Evolutionary conservation across 2,888 invertebrate genomes (phyloP), one percentile per base, ranked within the genome.

Genomic region (Parelbella ahira): DNA sequence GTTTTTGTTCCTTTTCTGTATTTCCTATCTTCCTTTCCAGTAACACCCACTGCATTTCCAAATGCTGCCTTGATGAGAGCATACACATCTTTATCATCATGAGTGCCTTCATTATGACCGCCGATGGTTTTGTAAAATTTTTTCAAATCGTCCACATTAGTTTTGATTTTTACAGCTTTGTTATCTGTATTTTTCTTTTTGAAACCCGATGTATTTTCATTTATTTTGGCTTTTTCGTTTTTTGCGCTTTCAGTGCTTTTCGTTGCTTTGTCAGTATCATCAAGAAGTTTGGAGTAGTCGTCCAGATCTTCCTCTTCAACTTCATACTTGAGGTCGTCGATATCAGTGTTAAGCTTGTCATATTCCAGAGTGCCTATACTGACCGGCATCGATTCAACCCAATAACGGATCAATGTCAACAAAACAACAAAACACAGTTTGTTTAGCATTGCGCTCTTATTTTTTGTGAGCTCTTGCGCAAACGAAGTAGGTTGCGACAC

Each of bases 1-100:
- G 89, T 89, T 58, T 90, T 90, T 8, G 84, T 84, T 0, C 90
- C 90, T 58, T 89, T 90, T 51, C 72, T 83, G 53, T 88, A 90
- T 24, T 81, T 89, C 12, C 77, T 79, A 25, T 81, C 81, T 53
- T 82, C 78, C 12, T 78, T 80, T 13, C 80, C 87, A 27, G 70
- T 77, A 0, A 75, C 58, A 0, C 79, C 84, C 1, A 83, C 74
- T 1, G 74, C 77, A 28, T 75, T 72, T 4, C 70, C 74, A 1
- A 67, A 68, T n/a, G 71, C 57, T 1, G 76, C 74, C 56, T 88
- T 71, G 3, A 76, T 73, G 25, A 79, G 60, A 0, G 74, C 80
- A 41, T 84, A 88, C 1, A 73, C 51, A 19, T 81, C 76, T 18
- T 79, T 78, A 41, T 83, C 78, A 37, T 89, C 76, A 11, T 66